A percentile compares a stretch with the other conserved stretches of the same genome.
Evolutionary conservation across 2,888 invertebrate genomes (phyloP).

Genomic region (Chrysina gloriosa): DNA sequence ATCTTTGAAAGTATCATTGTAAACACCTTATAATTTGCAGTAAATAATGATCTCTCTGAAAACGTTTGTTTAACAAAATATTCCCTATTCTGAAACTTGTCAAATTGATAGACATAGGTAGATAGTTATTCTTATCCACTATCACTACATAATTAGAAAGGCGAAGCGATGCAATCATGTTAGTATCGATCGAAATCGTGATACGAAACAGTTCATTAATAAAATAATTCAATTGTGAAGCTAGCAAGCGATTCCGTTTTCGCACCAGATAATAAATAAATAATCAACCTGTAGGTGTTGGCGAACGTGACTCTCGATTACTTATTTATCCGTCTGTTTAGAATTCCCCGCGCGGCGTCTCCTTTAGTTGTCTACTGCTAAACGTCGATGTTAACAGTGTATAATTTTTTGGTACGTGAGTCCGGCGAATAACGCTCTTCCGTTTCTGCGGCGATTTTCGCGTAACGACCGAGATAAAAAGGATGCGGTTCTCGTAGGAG

Average conservation of each 20-base stretch:
- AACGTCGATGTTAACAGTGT: conserved; percentile 30
- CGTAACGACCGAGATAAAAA: neutral
- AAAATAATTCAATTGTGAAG: conserved; percentile 9
- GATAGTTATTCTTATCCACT: too few species aligned
- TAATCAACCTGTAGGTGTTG: conserved; percentile 15
- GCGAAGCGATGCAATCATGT: too few species aligned
- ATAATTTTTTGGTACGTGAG: conserved; percentile 23
- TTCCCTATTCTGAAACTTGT: too few species aligned
- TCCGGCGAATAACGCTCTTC: neutral
- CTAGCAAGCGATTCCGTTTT: conserved; percentile 20
- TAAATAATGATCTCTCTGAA: too few species aligned
- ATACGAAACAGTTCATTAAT: neutral
- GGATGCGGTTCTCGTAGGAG: neutral
- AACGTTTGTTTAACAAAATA: too few species aligned
- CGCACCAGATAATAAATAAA: neutral
- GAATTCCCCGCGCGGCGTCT: conserved; percentile 13
- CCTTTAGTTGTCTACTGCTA: conserved; percentile 28
- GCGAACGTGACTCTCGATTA: conserved; percentile 29
- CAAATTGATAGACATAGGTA: too few species aligned
- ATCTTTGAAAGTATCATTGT: too few species aligned
- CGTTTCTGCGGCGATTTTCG: conserved; percentile 6
- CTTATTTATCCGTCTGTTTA: conserved; percentile 27
- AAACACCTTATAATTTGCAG: too few species aligned
- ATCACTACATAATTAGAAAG: too few species aligned
- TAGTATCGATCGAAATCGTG: too few species aligned